Percentiles rank a stretch among this genome's conserved stretches.
These are phyloP conservation scores for Piprites chloris DNA, from an alignment of 2,113 vertebrate species.

Conservation along the genomic window DNA sequence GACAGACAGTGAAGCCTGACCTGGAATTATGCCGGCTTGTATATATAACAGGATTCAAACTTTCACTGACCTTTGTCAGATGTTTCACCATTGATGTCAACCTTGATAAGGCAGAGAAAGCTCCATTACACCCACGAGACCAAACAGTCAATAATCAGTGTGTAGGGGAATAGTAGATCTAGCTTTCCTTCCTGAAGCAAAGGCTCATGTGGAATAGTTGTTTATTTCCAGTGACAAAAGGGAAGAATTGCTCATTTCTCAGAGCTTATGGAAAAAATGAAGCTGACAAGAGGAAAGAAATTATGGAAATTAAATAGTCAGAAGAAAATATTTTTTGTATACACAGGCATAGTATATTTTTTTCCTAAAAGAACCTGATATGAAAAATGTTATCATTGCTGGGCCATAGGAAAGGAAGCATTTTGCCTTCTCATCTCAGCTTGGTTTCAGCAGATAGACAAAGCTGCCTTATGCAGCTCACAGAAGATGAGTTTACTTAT, in stretches of 20 bases:
- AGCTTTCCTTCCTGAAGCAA: neutral
- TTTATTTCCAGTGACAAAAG: neutral
- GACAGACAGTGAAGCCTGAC: neutral
- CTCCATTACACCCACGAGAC: neutral
- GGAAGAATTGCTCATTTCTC: neutral
- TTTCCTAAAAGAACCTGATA: neutral
- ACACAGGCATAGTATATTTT: neutral
- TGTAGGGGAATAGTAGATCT: neutral
- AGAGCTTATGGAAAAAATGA: neutral
- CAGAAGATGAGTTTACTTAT: neutral
- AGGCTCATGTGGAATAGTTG: rapidly evolving
- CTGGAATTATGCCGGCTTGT: neutral
- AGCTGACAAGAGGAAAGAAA: neutral
- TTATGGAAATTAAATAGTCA: neutral
- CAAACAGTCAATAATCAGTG: neutral
- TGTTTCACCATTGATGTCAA: neutral
- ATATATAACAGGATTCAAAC: neutral
- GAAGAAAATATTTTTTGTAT: neutral
- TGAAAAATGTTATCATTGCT: neutral
- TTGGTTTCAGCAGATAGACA: neutral
- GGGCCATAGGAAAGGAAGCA: slow-evolving; percentile 4
- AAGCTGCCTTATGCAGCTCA: neutral
- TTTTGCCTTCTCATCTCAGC: neutral
- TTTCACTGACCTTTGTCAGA: neutral
- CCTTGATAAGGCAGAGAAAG: neutral